Conservation (phyloP, 2,113 vertebrate genomes). For the Festucalex cinctus region DNA sequence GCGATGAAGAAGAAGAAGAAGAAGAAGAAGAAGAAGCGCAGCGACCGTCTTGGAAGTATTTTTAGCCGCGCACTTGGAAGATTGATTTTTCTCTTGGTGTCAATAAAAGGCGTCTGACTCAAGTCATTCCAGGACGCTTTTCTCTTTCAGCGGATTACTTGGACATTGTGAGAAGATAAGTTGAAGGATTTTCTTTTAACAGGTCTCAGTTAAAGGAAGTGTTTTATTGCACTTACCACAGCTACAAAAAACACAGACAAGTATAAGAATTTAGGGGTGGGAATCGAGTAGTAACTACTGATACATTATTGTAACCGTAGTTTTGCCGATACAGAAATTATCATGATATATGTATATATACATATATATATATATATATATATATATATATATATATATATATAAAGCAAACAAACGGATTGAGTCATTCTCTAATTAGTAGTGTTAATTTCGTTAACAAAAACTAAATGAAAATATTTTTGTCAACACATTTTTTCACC, state of each 20-base stretch:
- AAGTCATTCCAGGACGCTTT: constrained; percentile 16
- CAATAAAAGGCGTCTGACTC: constrained; percentile 43
- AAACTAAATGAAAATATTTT: no score
- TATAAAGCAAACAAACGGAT: no score
- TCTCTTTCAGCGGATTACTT: constrained; percentile 32
- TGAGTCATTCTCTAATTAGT: no score
- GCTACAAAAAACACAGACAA: constrained; percentile 22
- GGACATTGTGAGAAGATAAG: constrained; percentile 44
- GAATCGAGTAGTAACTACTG: no score
- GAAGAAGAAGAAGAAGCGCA: constrained; percentile 6
- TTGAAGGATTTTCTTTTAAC: constrained; percentile 46
- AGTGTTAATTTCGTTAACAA: no score
- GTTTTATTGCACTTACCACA: constrained; percentile 34
- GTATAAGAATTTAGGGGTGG: constrained; percentile 25
- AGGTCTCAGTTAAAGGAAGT: neutral
- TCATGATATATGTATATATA: no score
- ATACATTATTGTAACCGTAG: no score
- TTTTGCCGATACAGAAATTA: no score
- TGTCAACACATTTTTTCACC: no score
- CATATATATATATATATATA: no score
- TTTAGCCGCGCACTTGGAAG: constrained; percentile 19
- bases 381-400: no score
- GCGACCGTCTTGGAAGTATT: constrained; percentile 20
- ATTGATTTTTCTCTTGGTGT: constrained; percentile 37
- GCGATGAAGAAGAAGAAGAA: neutral